A percentile compares a stretch with the other conserved stretches of the same genome.
phyloP scores from a whole-genome alignment of 2,888 invertebrate genomes.

The Clivina fossor region DNA sequence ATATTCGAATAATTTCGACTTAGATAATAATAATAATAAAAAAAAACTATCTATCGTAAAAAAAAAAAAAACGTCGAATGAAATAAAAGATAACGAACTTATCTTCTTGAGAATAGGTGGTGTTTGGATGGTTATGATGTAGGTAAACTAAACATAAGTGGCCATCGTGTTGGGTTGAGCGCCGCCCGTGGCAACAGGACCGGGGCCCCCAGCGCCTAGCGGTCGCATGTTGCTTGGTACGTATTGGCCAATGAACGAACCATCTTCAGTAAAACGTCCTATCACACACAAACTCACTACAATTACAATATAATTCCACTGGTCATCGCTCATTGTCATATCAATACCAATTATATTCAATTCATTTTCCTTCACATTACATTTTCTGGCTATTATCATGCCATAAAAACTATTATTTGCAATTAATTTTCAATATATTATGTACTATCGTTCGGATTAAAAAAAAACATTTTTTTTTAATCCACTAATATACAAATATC shows the following conservation, averaged over 20 bases:
- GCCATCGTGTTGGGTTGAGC: conserved; percentile 60
- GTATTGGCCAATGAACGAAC: conserved; percentile 96
- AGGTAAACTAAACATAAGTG: conserved; percentile 66
- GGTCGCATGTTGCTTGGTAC: conserved; percentile 79
- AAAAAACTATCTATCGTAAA: conserved; percentile 4
- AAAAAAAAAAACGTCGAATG: conserved; percentile 19
- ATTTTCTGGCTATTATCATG: no score
- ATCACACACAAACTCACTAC: conserved; percentile 41
- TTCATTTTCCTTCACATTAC: no score
- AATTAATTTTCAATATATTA: no score
- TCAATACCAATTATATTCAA: no score
- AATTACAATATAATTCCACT: conserved; percentile 36
- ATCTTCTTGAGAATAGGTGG: conserved; percentile 23
- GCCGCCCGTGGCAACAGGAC: conserved; percentile 52
- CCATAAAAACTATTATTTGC: no score
- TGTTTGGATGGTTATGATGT: conserved; percentile 28
- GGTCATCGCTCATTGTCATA: no score
- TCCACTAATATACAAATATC: no score
- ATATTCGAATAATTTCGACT: conserved; percentile 5
- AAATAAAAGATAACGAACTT: conserved; percentile 19
- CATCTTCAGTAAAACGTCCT: conserved; percentile 95
- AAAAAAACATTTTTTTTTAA: no score
- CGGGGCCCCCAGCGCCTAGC: conserved; percentile 56
- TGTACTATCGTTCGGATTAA: no score
- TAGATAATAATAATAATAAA: neutral